These are phyloP conservation scores for Meloe dianella DNA, from an alignment of 2,888 invertebrate genomes.

Conservation along the genomic window DNA sequence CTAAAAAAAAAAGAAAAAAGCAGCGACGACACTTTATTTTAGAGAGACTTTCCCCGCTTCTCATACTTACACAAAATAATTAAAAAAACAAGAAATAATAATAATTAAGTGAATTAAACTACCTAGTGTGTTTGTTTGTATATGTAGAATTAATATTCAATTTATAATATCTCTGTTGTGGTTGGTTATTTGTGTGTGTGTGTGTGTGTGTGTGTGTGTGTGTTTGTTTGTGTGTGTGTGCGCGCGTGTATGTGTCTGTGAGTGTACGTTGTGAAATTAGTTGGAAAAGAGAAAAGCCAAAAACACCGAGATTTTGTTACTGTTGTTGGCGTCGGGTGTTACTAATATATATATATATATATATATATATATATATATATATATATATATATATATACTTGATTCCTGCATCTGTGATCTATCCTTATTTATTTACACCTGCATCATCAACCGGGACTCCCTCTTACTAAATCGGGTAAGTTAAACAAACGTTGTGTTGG, in stretches of 20 bases:
- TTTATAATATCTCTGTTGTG: too few species aligned
- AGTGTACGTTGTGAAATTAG: slow-evolving; percentile 40
- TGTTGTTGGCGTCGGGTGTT: not conserved
- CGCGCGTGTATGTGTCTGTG: slow-evolving; percentile 23
- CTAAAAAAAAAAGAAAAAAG: slow-evolving; percentile 16
- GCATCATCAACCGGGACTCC: slow-evolving; percentile 31
- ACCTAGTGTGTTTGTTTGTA: too few species aligned
- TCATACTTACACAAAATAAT: too few species aligned
- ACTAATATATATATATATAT: too few species aligned
- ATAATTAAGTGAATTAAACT: too few species aligned
- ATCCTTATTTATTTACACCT: slow-evolving; percentile 40
- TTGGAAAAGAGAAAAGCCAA: slow-evolving; percentile 29
- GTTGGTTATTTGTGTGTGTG: not conserved
- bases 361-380: too few species aligned
- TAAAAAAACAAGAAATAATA: too few species aligned
- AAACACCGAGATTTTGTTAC: slow-evolving; percentile 34
- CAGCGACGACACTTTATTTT: slow-evolving; percentile 26
- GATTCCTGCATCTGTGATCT: slow-evolving; percentile 40
- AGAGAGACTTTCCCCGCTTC: too few species aligned
- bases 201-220: not conserved
- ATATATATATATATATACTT: too few species aligned
- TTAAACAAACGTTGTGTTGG: slow-evolving; percentile 37
- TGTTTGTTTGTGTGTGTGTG: not conserved
- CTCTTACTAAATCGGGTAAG: slow-evolving; percentile 35
- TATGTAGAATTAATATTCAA: too few species aligned